These are phyloP conservation scores for Drosophila cardini DNA, from an alignment of 1,140 invertebrate genomes.

Conservation along the genomic window DNA sequence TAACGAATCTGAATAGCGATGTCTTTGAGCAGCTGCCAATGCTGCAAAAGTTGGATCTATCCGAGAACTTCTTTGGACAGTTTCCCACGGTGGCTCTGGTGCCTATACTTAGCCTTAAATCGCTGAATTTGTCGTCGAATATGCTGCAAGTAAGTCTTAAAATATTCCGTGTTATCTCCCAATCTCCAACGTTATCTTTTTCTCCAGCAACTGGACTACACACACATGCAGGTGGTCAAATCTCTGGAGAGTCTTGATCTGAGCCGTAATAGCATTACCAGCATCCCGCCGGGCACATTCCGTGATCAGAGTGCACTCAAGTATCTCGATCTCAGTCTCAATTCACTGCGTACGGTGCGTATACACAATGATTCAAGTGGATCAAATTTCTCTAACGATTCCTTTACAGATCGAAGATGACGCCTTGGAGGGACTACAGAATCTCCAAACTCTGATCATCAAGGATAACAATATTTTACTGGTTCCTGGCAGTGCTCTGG, in stretches of 20 bases:
- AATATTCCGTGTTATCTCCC: neutral
- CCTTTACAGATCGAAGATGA: constrained; percentile 91
- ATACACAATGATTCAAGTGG: neutral
- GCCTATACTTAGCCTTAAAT: constrained; percentile 88
- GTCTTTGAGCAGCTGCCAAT: constrained; percentile 90
- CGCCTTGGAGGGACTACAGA: constrained; percentile 92
- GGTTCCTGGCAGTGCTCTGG: constrained; percentile 92
- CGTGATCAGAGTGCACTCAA: constrained; percentile 89
- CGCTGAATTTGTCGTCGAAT: constrained; percentile 93
- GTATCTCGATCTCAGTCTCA: constrained; percentile 93
- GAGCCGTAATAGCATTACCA: constrained; percentile 92
- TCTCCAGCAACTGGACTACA: constrained; percentile 88
- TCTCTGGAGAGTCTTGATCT: constrained; percentile 91
- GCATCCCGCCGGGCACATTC: constrained; percentile 92
- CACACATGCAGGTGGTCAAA: constrained; percentile 88
- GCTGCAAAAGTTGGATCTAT: constrained; percentile 91
- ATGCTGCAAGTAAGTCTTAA: constrained; percentile 87
- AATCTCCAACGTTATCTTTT: neutral
- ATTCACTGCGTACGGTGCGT: constrained; percentile 92
- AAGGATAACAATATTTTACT: constrained; percentile 94
- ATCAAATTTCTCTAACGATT: neutral
- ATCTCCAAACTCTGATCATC: constrained; percentile 91
- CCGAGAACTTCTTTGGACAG: constrained; percentile 92
- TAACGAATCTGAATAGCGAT: constrained; percentile 92
- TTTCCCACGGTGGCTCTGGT: constrained; percentile 92